phyloP scores from a whole-genome alignment of 2,888 invertebrate species.

The Hyppa rectilinea region DNA sequence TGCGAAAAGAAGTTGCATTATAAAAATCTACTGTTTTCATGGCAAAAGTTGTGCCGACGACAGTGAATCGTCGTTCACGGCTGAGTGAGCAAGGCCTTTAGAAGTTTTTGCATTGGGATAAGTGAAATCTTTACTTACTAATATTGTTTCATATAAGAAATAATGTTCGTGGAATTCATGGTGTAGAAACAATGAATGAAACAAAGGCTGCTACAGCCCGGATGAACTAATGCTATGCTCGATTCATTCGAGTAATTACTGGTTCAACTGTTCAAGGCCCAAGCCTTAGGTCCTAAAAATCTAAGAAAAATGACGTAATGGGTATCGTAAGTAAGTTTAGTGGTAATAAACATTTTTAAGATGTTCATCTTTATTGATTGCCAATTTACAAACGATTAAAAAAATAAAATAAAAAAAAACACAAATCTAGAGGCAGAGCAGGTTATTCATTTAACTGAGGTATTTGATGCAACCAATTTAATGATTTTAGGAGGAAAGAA shows the following conservation, averaged over 20 bases:
- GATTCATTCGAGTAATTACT: constrained; percentile 57
- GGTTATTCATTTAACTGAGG: background rate
- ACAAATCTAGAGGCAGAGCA: background rate
- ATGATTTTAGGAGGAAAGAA: background rate
- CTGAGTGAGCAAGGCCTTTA: constrained; percentile 67
- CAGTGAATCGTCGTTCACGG: constrained; percentile 64
- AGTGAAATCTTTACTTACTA: constrained; percentile 70
- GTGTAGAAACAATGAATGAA: constrained; percentile 51
- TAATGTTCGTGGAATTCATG: constrained; percentile 57
- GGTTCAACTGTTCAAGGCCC: constrained; percentile 70
- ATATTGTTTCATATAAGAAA: constrained; percentile 58
- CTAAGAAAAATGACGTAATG: constrained; percentile 57
- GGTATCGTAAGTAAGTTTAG: constrained; percentile 36
- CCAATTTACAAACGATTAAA: too few relatives aligned
- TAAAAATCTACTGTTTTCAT: constrained; percentile 67
- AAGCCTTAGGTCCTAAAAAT: constrained; percentile 49
- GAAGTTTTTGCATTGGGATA: constrained; percentile 60
- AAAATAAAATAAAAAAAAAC: too few relatives aligned
- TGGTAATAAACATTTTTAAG: constrained; percentile 57
- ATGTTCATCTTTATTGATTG: background rate
- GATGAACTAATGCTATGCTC: constrained; percentile 59
- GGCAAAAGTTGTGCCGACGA: constrained; percentile 63
- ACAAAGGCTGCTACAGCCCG: constrained; percentile 58
- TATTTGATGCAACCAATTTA: background rate
- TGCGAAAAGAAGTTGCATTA: constrained; percentile 66